Percentiles rank a stretch among this genome's conserved stretches.
Evolutionary conservation across 1,140 invertebrate genomes (phyloP).

Genomic region (Tribolium castaneum): DNA sequence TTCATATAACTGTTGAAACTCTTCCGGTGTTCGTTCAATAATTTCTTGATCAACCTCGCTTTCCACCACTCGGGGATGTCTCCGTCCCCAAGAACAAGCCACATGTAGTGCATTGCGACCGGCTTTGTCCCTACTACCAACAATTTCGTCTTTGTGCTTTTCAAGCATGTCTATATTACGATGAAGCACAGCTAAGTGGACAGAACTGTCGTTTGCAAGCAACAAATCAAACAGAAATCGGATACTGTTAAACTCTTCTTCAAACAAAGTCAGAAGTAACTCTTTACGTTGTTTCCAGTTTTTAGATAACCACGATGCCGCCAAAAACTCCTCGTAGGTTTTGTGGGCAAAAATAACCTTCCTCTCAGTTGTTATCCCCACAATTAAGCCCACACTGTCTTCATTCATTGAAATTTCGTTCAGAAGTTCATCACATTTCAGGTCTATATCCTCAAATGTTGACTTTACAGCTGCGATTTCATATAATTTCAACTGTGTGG

Average conservation of each 20-base stretch:
- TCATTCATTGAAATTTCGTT: not conserved
- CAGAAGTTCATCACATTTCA: not conserved
- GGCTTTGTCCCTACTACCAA: not conserved
- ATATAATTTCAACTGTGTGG: not conserved
- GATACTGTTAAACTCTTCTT: not conserved
- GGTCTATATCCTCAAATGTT: not conserved
- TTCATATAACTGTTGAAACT: too few species aligned
- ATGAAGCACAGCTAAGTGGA: not conserved
- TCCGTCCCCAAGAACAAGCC: not conserved
- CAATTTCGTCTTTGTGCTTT: not conserved
- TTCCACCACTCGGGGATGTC: not conserved
- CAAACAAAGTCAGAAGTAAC: not conserved
- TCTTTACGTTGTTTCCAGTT: not conserved
- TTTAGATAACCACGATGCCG: not conserved
- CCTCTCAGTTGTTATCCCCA: not conserved
- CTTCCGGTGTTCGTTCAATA: too few species aligned
- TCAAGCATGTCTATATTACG: not conserved
- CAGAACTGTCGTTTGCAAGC: not conserved
- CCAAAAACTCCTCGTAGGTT: slow-evolving; percentile 12
- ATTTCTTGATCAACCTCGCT: not conserved
- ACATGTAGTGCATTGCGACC: not conserved
- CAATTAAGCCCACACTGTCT: not conserved
- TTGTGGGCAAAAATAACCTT: not conserved
- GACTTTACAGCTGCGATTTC: not conserved
- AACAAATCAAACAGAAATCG: slow-evolving; percentile 1